These are phyloP conservation scores for Cistogaster globosa DNA, from an alignment of 2,888 invertebrate species.

Conservation along the genomic window DNA sequence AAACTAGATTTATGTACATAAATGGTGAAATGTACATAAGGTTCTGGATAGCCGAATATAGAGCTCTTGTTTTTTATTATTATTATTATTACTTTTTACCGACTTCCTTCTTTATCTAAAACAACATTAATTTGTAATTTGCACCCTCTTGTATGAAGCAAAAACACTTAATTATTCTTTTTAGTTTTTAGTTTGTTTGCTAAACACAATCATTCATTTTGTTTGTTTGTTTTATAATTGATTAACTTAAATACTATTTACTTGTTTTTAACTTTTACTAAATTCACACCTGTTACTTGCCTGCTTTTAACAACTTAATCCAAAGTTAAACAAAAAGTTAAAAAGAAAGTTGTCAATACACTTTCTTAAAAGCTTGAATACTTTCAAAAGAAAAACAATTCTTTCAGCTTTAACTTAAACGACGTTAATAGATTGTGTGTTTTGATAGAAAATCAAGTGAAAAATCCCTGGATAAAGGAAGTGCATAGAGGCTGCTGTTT, in stretches of 20 bases:
- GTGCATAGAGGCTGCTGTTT: no score
- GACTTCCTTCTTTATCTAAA: no score
- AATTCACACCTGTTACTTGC: no score
- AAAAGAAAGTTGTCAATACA: constrained; percentile 32
- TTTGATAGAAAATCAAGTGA: neutral
- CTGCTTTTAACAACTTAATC: no score
- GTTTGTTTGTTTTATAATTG: neutral
- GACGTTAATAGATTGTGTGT: neutral
- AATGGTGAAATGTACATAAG: no score
- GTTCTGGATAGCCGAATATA: no score
- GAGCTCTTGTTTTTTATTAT: no score
- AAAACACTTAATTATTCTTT: constrained; percentile 16
- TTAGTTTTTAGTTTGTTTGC: constrained; percentile 33
- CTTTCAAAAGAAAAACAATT: constrained; percentile 3
- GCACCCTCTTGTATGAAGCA: neutral
- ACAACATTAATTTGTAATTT: no score
- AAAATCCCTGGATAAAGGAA: no score
- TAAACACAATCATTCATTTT: constrained; percentile 11
- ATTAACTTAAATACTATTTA: constrained; percentile 12
- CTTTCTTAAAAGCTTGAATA: constrained; percentile 10
- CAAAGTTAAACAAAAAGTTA: neutral
- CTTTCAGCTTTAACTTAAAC: constrained; percentile 32
- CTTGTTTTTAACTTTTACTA: neutral
- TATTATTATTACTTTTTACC: neutral
- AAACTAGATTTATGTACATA: no score